phyloP scores from a whole-genome alignment of 64 coral and sea anemone species.

The Exaiptasia diaphana region DNA sequence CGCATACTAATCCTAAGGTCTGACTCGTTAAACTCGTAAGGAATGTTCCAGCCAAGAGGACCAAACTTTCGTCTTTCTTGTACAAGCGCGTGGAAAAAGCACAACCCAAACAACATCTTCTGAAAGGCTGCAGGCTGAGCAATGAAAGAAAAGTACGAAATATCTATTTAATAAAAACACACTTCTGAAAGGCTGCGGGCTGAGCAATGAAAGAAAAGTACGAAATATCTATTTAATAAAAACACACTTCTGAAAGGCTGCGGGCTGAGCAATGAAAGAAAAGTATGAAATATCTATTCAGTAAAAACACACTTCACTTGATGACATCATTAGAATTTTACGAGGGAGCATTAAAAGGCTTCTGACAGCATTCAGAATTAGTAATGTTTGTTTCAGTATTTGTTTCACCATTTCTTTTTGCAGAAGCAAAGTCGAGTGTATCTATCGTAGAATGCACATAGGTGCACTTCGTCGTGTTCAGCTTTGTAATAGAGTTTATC shows the following conservation, averaged over 20 bases:
- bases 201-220: slow-evolving; percentile 2
- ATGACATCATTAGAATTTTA: too few species aligned
- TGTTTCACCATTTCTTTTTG: neutral
- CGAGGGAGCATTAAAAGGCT: too few species aligned
- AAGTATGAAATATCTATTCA: neutral
- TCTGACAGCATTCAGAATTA: neutral
- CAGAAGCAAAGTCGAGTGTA: neutral
- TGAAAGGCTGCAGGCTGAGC: slow-evolving; percentile 67
- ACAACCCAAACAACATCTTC: slow-evolving; percentile 93
- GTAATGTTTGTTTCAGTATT: neutral
- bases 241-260: slow-evolving; percentile 78
- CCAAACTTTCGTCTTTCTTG: slow-evolving; percentile 97
- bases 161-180: too few species aligned
- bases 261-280: slow-evolving; percentile 50
- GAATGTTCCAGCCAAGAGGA: slow-evolving; percentile 97
- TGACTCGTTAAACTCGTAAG: slow-evolving; percentile 97
- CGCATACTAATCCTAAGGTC: slow-evolving; percentile 99
- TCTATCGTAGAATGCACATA: neutral
- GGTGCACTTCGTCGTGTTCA: neutral
- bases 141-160: neutral
- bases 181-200: slow-evolving; percentile 79
- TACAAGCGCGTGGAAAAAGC: slow-evolving; percentile 93
- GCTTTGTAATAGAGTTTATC: neutral
- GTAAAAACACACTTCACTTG: too few species aligned
- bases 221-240: too few species aligned